Conservation (phyloP, 2,113 vertebrate genomes). For the Corythornis madagascariensis region DNA sequence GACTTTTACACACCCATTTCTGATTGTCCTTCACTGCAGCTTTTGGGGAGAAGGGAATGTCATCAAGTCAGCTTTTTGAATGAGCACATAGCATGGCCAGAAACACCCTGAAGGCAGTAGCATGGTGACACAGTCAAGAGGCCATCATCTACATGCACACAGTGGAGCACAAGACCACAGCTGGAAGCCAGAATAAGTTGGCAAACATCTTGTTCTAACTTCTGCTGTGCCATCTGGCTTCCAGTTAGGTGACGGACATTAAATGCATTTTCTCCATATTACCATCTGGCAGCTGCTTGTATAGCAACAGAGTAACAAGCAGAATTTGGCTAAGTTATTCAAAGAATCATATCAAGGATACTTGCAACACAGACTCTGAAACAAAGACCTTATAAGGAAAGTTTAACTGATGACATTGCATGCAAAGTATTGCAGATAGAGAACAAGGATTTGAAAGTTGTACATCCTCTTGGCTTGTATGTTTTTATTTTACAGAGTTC, state of each 20-base stretch:
- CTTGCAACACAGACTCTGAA: not conserved
- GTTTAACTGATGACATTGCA: not conserved
- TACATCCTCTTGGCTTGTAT: not conserved
- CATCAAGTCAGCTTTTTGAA: not conserved
- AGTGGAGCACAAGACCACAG: not conserved
- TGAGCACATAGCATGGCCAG: fast-evolving
- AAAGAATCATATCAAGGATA: slow-evolving; percentile 22
- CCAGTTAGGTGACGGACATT: slow-evolving; percentile 28
- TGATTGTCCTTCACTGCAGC: not conserved
- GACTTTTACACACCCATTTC: not conserved
- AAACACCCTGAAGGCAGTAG: fast-evolving
- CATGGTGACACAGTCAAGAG: not conserved
- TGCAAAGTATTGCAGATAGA: not conserved
- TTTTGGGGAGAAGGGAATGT: not conserved
- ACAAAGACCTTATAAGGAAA: not conserved
- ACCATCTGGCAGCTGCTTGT: slow-evolving; percentile 64
- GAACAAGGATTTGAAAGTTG: not conserved
- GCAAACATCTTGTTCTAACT: slow-evolving; percentile 4
- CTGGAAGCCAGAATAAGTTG: slow-evolving; percentile 19
- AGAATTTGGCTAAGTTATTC: slow-evolving; percentile 39
- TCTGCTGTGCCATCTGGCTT: slow-evolving; percentile 58
- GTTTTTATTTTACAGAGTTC: not conserved
- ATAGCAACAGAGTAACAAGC: slow-evolving; percentile 14
- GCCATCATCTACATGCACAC: not conserved
- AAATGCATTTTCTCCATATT: slow-evolving; percentile 3